Evolutionary conservation across 2,113 vertebrate species (phyloP), one percentile per base, ranked within the genome.

Genomic region (Daboia siamensis): DNA sequence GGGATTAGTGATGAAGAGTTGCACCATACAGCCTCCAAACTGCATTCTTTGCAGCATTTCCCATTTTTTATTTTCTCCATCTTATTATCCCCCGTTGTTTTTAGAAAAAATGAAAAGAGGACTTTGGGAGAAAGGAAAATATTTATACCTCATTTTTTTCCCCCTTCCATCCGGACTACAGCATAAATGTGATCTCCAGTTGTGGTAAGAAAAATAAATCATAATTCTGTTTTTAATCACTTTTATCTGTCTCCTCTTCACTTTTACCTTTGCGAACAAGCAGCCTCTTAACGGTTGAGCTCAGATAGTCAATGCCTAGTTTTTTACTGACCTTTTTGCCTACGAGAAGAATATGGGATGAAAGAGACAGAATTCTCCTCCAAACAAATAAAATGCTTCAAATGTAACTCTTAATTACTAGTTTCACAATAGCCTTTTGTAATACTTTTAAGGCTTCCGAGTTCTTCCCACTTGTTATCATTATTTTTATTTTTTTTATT

Each of bases 81-180:
- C 46, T 9, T 96, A 94, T 94, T 95, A 93, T 92, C 94, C 85
- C 85, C 95, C 93, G 87, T 88, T 93, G 93, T 56, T 88, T 94
- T 96, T 93, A 93, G 94, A 96, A 95, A 95, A 91, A 91, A 69
- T 56, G 91, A 91, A 57, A 59, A n/a, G 20, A 46, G 20, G 80
- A 56, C 44, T 44, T 90, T 46, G 93, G 87, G 93, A 86, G 91
- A 91, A 94, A 57, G 80, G 92, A 90, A 93, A 39, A 94, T 93
- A 51, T 96, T 96, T 96, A 85, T 95, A 95, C 93, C 59, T 96
- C 91, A 29, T 95, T 92, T 95, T 95, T 96, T 95, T 92, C 48
- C 95, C 52, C 23, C 24, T 17, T 46, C 44, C 44, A 46, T 46
- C n/a, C 20, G 93, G 89, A 39, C 23, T 93, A 91, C 56, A 86